A percentile compares a stretch with the other conserved stretches of the same genome.
phyloP scores from a whole-genome alignment of 2,113 vertebrate species.

The Anseranas semipalmata region DNA sequence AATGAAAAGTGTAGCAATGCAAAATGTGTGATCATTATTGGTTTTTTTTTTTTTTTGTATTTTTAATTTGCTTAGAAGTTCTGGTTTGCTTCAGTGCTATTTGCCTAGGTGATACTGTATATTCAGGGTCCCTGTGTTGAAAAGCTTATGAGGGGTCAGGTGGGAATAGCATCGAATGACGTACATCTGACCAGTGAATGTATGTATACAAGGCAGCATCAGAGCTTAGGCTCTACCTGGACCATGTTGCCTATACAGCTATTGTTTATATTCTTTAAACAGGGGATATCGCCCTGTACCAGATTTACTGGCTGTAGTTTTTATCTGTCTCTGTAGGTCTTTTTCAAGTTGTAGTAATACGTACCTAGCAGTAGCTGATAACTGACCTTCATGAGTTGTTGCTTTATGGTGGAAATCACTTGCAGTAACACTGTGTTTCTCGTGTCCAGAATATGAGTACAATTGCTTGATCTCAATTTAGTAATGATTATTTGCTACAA shows the following conservation, averaged over 20 bases:
- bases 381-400: not conserved
- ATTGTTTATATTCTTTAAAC: not conserved
- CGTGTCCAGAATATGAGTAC: not conserved
- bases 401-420: not conserved
- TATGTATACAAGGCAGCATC: not conserved
- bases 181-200: not conserved
- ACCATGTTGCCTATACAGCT: not conserved
- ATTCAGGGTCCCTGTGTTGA: not conserved
- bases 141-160: not conserved
- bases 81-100: not conserved
- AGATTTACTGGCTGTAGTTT: not conserved
- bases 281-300: not conserved
- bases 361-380: not conserved
- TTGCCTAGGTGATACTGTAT: not conserved
- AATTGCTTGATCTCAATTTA: not conserved
- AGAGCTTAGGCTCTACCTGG: not conserved
- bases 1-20: not conserved
- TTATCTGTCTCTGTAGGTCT: not conserved
- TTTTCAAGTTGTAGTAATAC: not conserved
- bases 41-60: too few relatives aligned
- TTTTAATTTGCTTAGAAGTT: not conserved
- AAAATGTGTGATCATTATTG: not conserved
- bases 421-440: not conserved
- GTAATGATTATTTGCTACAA: not conserved
- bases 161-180: not conserved